Base-by-base conservation (phyloP, 2,113 vertebrate species). In the Apodemus sylvaticus region DNA sequence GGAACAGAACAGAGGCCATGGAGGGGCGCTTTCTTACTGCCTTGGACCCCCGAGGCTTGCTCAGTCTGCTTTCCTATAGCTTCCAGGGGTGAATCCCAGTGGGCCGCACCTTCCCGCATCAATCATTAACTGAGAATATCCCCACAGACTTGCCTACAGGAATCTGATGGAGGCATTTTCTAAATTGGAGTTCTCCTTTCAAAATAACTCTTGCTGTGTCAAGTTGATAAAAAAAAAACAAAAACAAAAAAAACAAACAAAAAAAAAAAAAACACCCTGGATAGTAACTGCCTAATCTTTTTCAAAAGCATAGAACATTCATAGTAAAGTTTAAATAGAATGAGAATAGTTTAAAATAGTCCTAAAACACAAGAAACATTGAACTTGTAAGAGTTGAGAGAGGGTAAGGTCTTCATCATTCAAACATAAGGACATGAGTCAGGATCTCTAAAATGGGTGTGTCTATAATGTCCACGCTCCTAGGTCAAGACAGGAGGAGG, bases 361-460 rank as follows among this genome's bases (percentile, higher is more conserved):
- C 42, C 66, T 78, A 91, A 91, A 94, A 91, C 55, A 81, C 91
- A 90, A 92, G 93, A 83, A 85, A 19, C 24, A 64, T 13, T 64
- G 81, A 62, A 16, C 58, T 83, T 83, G 13, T n/a, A 60, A 62
- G 24, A 16, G 55, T 39, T 83, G 11, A 62, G 11, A 62, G 53
- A 58, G 36, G 36, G 79, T 13, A n/a, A 82, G 22, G n/a, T 39
- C 11, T 22, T 60, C 60, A 39, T 29, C 29, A 10, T 22, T 26
- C 6, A 14, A 10, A n/a, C 24, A 29, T 17, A n/a, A 62, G 81
- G 13, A 29, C 13, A 7, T 9, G 7, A 62, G 7, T 42, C 39
- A 29, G n/a, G 55, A 5, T 29, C 58, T 83, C 14, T n/a, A 83
- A 24, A 42, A 17, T 11, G 26, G 11, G 9, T 4, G 5, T 42